Base-by-base conservation (phyloP, 2,113 vertebrate species). In the Alethe diademata region DNA sequence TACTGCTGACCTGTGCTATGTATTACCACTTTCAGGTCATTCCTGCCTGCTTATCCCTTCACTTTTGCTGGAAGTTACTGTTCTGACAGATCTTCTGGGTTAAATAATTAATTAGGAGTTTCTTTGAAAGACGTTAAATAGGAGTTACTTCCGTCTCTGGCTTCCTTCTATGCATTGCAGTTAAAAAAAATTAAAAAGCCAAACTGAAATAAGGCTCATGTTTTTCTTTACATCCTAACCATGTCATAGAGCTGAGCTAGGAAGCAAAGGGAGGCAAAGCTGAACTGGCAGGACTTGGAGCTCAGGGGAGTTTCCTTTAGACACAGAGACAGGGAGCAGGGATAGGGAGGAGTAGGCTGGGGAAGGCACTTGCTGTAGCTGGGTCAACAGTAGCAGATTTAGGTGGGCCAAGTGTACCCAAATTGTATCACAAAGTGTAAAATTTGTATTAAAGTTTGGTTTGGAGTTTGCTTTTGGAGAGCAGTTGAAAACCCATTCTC, bases 401-500 rank as follows among this genome's bases (percentile, higher is more conserved):
- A 90, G 66, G 56, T 67, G 36, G 80, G 73, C 47, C 76, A 78
- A 81, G 25, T 2, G 4, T 74, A 56, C 67, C 72, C 8, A 1
- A 82, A 79, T 51, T 78, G 56, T 88, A 88, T 80, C 3, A 11
- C 31, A 14, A 83, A 78, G 53, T 90, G 75, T 86, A 96, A 94
- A 95, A 95, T 74, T 88, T 19, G 4, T 78, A 42, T 75, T 93
- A 78, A 95, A 90, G 40, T 88, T 93, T 88, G 60, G 40, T 36
- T 96, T 83, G 78, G 90, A 88, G 88, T 93, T 92, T 91, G 60
- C 26, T 79, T 86, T 86, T 93, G 82, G 85, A 95, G 60, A 88
- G 88, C 28, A 48, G 71, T 86, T 90, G 64, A 93, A 91, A 96
- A 84, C 23, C 67, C 60, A 71, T 65, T 64, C 71, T 94, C 94